Percentiles rank a stretch among this genome's conserved stretches.
phyloP scores from a whole-genome alignment of 2,113 vertebrate genomes.

The human (Homo sapiens) region DNA sequence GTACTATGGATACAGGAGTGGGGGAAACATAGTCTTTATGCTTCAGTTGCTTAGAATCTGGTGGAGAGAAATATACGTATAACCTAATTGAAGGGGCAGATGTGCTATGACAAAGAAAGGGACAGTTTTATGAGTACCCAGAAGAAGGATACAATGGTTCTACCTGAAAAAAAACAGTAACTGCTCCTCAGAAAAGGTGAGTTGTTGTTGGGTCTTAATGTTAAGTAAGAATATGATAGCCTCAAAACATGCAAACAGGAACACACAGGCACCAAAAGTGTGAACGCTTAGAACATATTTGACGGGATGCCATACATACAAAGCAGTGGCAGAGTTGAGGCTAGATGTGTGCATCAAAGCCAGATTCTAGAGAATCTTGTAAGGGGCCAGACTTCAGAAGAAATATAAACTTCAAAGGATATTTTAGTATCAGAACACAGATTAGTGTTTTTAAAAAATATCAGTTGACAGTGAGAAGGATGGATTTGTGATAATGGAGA shows the following conservation, averaged over 20 bases:
- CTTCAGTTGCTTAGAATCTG: constrained; percentile 8
- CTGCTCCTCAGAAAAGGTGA: not conserved
- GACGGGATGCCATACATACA: fast-evolving
- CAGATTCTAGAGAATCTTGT: not conserved
- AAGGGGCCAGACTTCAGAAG: not conserved
- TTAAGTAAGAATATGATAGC: not conserved
- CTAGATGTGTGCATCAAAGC: not conserved
- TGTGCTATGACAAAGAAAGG: not conserved
- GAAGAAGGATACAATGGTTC: not conserved
- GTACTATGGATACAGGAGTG: not conserved
- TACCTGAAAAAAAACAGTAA: not conserved
- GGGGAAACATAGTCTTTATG: not conserved
- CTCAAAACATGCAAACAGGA: not conserved
- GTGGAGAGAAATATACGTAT: not conserved
- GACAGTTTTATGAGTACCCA: not conserved
- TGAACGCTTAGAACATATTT: not conserved
- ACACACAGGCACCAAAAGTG: fast-evolving
- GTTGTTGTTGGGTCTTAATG: not conserved
- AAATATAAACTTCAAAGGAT: constrained; percentile 31
- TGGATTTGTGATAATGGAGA: constrained; percentile 39
- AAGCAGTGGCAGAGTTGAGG: not conserved
- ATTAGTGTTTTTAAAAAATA: constrained; percentile 5
- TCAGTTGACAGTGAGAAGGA: constrained; percentile 27
- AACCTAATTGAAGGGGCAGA: constrained; percentile 14
- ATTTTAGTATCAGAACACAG: constrained; percentile 14